Conservation (phyloP, 2,797 vertebrate genomes). For the Parambassis ranga region DNA sequence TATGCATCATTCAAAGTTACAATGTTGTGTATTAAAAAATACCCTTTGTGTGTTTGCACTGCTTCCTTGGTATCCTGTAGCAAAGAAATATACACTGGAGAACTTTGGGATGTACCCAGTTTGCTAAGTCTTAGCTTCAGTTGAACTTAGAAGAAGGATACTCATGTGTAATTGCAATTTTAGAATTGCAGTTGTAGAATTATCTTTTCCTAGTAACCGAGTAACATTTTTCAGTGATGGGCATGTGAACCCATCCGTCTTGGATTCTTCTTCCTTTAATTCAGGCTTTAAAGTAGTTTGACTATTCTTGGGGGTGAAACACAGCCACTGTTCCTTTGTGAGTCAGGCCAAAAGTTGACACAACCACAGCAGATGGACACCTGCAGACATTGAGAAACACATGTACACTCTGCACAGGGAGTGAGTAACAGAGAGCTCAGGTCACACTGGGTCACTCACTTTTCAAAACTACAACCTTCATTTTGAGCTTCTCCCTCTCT, state of each 20-base stretch:
- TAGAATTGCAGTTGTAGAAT: too few species aligned
- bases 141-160: too few species aligned
- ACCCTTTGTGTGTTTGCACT: neutral
- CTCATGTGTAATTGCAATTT: too few species aligned
- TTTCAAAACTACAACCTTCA: slow-evolving; percentile 35
- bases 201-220: too few species aligned
- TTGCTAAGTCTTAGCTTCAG: slow-evolving; percentile 3
- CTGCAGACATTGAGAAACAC: slow-evolving; percentile 16
- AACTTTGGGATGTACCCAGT: too few species aligned
- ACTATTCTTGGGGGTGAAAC: slow-evolving; percentile 39
- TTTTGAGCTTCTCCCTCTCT: slow-evolving; percentile 9
- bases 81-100: neutral
- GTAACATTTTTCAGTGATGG: too few species aligned
- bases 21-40: neutral
- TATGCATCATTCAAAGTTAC: neutral
- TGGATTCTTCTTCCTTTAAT: neutral
- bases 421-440: slow-evolving; percentile 10
- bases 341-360: slow-evolving; percentile 47
- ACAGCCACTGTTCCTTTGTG: slow-evolving; percentile 12
- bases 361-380: slow-evolving; percentile 7
- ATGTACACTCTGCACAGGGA: neutral
- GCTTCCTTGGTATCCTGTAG: neutral
- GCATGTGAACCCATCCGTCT: neutral
- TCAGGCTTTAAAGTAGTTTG: slow-evolving; percentile 22
- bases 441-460: slow-evolving; percentile 21